Base-by-base conservation (phyloP, 2,113 vertebrate genomes). In the Anguilla rostrata region DNA sequence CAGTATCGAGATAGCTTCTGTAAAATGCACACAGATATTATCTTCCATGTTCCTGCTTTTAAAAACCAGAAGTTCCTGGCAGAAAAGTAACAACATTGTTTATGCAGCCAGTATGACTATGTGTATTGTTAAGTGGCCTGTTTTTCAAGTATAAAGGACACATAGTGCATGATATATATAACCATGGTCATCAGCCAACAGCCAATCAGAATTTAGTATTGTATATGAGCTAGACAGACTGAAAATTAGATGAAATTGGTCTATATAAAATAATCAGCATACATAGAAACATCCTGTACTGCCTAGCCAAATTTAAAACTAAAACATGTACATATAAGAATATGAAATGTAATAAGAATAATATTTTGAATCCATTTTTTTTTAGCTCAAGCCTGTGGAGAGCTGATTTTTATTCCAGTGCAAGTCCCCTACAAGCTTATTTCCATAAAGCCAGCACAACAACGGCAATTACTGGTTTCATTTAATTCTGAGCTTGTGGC, bases 361-460 rank as follows among this genome's bases (percentile, higher is more conserved):
- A 66, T 66, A 66, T 1, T 26, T 66, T 22, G 60, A 2, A 66
- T 66, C 3, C 60, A 66, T 20, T 2, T 20, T 2, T 26, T 66
- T 66, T 26, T 2, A 66, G 20, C 5, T 66, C 22, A 26, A 22
- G 60, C 60, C 60, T 2, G 2, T 66, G 60, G 22, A 66, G 60
- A 66, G 60, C 20, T 22, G 60, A 53, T 22, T 66, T 66, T 66
- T 66, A 26, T 3, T 66, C 22, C 60, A 66, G 26, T 66, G 22
- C 60, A 60, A 66, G 18, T 22, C 2, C 41, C 40, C 39, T 80
- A 9, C 11, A 34, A 80, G 39, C 34, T 43, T 40, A 81, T 81
- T 81, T 81, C 39, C 41, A 81, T 81, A n/a, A 81, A 41, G 80
- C 39, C 41, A 81, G 46, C 18, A 22, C 39, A 81, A 81, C 34